phyloP scores from a whole-genome alignment of 2,888 invertebrate species.

The Pyrochroa serraticornis region DNA sequence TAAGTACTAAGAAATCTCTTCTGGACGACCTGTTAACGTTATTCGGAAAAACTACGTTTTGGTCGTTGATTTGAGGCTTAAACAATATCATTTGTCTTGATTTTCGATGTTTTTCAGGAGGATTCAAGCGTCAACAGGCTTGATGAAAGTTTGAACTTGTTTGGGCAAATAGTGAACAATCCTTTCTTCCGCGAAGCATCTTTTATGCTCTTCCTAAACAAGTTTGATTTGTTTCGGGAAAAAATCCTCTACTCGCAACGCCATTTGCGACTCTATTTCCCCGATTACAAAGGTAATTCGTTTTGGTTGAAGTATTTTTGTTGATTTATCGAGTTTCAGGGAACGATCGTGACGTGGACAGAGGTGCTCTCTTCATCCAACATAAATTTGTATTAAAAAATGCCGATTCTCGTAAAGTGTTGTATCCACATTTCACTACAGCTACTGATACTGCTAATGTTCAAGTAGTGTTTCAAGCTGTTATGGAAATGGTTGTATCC shows the following conservation, averaged over 20 bases:
- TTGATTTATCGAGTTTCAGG: conserved; percentile 53
- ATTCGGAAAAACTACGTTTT: too few species aligned
- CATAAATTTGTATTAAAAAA: conserved; percentile 65
- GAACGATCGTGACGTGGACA: conserved; percentile 67
- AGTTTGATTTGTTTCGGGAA: conserved; percentile 69
- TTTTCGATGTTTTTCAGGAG: too few species aligned
- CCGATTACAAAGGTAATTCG: conserved; percentile 62
- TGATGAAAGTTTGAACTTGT: conserved; percentile 68
- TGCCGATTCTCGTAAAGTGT: conserved; percentile 63
- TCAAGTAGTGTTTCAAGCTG: conserved; percentile 69
- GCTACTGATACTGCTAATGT: conserved; percentile 72
- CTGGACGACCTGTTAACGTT: too few species aligned
- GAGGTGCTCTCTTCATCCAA: conserved; percentile 68
- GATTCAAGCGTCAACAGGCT: conserved; percentile 67
- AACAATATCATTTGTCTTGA: too few species aligned
- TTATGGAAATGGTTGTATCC: conserved; percentile 70
- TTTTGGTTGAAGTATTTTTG: conserved; percentile 17
- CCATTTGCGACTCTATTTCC: conserved; percentile 66
- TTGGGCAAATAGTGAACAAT: conserved; percentile 69
- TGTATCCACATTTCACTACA: conserved; percentile 71
- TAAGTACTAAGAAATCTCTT: too few species aligned
- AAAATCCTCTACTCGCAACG: conserved; percentile 68
- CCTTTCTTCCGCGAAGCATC: conserved; percentile 68
- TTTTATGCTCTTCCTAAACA: conserved; percentile 69
- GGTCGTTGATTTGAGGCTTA: too few species aligned